Conservation (phyloP, 2,888 invertebrate species). For the Rapana venosa region DNA sequence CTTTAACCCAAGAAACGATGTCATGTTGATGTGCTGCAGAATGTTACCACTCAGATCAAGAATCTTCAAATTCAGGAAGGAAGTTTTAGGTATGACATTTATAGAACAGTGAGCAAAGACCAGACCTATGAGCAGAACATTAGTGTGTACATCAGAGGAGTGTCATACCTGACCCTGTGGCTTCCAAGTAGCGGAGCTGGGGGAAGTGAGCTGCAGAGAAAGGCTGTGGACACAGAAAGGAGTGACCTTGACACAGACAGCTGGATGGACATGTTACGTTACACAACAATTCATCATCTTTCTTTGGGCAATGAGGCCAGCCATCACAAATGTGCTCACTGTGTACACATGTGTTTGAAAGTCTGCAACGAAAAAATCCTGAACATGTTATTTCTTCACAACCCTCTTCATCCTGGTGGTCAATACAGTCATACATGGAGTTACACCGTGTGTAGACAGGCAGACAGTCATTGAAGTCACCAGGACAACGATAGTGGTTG, state of each 20-base stretch:
- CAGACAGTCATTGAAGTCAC: conserved; percentile 4
- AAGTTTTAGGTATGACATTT: neutral
- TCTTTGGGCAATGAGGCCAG: neutral
- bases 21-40: neutral
- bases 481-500: neutral
- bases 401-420: neutral
- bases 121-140: neutral
- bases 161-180: neutral
- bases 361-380: neutral
- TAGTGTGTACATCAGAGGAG: neutral
- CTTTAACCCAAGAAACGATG: neutral
- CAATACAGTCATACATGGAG: neutral
- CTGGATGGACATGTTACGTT: neutral
- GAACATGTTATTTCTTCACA: neutral
- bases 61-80: neutral
- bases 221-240: neutral
- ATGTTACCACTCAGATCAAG: neutral
- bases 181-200: neutral
- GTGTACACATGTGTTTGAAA: neutral
- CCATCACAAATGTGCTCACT: neutral
- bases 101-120: neutral
- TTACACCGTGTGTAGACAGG: conserved; percentile 14
- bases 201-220: neutral
- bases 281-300: neutral
- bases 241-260: neutral